These are phyloP conservation scores for Scaptomyza caliginosa DNA, from an alignment of 2,888 invertebrate species.

Conservation along the genomic window DNA sequence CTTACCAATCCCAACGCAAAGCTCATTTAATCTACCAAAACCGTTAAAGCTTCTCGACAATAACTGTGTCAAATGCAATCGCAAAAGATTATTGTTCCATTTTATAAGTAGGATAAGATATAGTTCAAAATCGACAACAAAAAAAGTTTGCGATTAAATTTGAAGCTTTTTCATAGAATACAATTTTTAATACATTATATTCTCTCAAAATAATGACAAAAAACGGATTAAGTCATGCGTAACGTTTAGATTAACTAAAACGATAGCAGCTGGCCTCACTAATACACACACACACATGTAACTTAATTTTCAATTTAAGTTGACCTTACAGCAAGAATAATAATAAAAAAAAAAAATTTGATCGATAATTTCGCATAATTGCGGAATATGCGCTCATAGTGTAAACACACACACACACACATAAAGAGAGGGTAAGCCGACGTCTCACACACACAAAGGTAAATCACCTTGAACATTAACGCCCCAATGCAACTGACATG, in stretches of 20 bases:
- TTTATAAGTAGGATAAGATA: constrained; percentile 1
- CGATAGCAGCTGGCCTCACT: constrained; percentile 37
- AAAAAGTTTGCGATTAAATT: neutral
- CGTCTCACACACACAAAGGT: constrained; percentile 32
- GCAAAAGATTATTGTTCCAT: neutral
- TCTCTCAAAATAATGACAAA: constrained; percentile 24
- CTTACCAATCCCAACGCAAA: too few species aligned
- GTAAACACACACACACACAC: constrained; percentile 20
- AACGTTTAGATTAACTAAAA: constrained; percentile 43
- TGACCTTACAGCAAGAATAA: constrained; percentile 67
- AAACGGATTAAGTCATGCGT: constrained; percentile 60
- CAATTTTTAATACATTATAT: neutral
- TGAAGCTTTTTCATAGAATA: neutral
- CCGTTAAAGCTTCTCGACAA: too few species aligned
- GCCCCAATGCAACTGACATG: constrained; percentile 74
- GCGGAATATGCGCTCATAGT: constrained; percentile 46
- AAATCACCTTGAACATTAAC: constrained; percentile 82
- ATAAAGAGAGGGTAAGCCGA: constrained; percentile 24
- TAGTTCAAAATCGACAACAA: too few species aligned
- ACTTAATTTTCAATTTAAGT: constrained; percentile 69
- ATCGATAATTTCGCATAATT: constrained; percentile 83
- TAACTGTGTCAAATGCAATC: neutral
- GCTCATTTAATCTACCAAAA: too few species aligned
- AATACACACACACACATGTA: neutral
- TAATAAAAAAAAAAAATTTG: constrained; percentile 57